phyloP scores from a whole-genome alignment of 2,888 invertebrate species.

The Drosophila macrospina region DNA sequence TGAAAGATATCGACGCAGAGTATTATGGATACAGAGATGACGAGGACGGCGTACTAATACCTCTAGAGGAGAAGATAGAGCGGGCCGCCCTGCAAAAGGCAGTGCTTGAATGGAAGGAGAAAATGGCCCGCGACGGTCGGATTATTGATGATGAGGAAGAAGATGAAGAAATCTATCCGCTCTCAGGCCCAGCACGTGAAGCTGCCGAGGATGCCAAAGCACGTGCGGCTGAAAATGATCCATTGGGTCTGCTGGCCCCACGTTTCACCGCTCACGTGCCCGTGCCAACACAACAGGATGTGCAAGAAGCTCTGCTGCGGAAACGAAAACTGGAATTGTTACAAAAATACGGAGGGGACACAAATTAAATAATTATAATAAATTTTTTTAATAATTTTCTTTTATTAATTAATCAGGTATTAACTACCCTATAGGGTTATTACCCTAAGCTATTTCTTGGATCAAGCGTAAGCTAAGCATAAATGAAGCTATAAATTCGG shows the following conservation, averaged over 20 bases:
- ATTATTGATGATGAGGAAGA: slow-evolving; percentile 91
- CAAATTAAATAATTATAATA: slow-evolving; percentile 23
- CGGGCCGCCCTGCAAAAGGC: slow-evolving; percentile 88
- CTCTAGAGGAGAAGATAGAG: slow-evolving; percentile 93
- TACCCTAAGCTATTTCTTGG: background rate
- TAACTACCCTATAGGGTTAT: slow-evolving; percentile 7
- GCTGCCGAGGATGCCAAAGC: slow-evolving; percentile 70
- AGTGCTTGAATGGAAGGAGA: slow-evolving; percentile 90
- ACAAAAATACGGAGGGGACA: slow-evolving; percentile 90
- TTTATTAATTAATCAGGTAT: background rate
- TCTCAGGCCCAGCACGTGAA: slow-evolving; percentile 83
- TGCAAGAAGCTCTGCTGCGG: slow-evolving; percentile 95
- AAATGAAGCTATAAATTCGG: slow-evolving; percentile 13
- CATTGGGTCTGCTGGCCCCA: slow-evolving; percentile 85
- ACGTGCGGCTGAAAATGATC: slow-evolving; percentile 72
- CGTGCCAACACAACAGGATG: slow-evolving; percentile 97
- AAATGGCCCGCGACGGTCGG: slow-evolving; percentile 87
- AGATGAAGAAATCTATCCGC: slow-evolving; percentile 86
- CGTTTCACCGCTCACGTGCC: slow-evolving; percentile 94
- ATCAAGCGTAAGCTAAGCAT: slow-evolving; percentile 1
- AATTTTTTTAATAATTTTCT: background rate
- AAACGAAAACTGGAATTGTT: slow-evolving; percentile 97
- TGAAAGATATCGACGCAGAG: slow-evolving; percentile 99
- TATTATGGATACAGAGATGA: slow-evolving; percentile 99
- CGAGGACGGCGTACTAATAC: slow-evolving; percentile 97